A percentile compares a stretch with the other conserved stretches of the same genome.
These are phyloP conservation scores for Epinotia ramella DNA, from an alignment of 2,888 invertebrate genomes.

Conservation along the genomic window DNA sequence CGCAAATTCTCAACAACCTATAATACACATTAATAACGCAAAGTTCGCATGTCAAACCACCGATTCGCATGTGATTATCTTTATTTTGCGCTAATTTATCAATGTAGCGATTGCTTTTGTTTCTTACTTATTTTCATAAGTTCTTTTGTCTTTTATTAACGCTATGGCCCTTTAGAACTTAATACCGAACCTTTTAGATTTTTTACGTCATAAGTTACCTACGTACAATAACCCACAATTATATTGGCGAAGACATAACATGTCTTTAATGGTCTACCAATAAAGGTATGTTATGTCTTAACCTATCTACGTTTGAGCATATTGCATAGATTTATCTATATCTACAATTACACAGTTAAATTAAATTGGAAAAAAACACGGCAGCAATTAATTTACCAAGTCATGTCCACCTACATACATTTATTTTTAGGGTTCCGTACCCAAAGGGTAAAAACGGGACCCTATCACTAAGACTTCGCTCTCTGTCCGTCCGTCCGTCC, in stretches of 20 bases:
- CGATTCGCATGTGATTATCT: constrained; percentile 80
- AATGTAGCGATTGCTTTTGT: constrained; percentile 63
- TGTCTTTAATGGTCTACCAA: not conserved
- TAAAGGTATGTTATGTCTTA: too few relatives aligned
- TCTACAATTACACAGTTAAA: not conserved
- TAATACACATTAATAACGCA: constrained; percentile 82
- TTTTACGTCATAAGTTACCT: not conserved
- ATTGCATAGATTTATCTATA: not conserved
- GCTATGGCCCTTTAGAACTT: not conserved
- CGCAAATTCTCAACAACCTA: constrained; percentile 81
- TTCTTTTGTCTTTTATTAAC: constrained; percentile 28
- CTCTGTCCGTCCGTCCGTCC: too few relatives aligned
- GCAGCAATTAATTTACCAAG: not conserved
- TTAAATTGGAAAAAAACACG: not conserved
- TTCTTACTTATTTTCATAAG: constrained; percentile 52
- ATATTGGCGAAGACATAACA: not conserved
- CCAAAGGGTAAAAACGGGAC: too few relatives aligned
- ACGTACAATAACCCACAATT: not conserved
- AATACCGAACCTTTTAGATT: not conserved
- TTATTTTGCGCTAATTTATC: constrained; percentile 81
- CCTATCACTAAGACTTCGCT: too few relatives aligned
- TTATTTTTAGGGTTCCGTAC: too few relatives aligned
- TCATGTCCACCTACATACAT: not conserved
- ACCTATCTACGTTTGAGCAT: not conserved
- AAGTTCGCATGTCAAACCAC: constrained; percentile 80